phyloP scores from a whole-genome alignment of 2,888 invertebrate genomes.

The Andrena dorsata region DNA sequence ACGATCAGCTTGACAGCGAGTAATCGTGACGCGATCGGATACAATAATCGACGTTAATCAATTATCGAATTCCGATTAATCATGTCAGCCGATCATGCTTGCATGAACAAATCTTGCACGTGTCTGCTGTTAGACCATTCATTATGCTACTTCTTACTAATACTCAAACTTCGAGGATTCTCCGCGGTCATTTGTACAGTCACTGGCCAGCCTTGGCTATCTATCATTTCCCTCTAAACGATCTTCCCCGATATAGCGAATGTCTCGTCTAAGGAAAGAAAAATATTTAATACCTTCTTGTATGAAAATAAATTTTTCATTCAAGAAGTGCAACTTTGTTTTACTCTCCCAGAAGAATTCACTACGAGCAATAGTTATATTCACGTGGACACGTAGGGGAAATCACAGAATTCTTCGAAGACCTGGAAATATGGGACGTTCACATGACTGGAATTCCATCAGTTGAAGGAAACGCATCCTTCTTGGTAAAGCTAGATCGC shows the following conservation, averaged over 20 bases:
- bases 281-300: too few species aligned
- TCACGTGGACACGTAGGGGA: background rate
- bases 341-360: background rate
- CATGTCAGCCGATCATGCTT: background rate
- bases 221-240: too few species aligned
- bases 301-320: too few species aligned
- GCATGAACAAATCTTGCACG: background rate
- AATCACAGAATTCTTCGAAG: background rate
- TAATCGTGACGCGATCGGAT: background rate
- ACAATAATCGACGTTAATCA: conserved; percentile 28
- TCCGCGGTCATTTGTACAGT: background rate
- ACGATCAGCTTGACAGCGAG: background rate
- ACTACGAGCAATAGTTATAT: background rate
- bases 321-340: too few species aligned
- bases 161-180: background rate
- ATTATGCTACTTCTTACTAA: background rate
- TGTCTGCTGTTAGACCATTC: background rate
- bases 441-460: background rate
- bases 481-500: conserved; percentile 16
- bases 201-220: too few species aligned
- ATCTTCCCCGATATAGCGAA: too few species aligned
- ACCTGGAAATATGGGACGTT: background rate
- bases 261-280: too few species aligned
- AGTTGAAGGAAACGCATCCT: background rate
- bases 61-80: conserved; percentile 25